Evolutionary conservation across 1,140 invertebrate genomes (phyloP).

Genomic region (Nephila pilipes): DNA sequence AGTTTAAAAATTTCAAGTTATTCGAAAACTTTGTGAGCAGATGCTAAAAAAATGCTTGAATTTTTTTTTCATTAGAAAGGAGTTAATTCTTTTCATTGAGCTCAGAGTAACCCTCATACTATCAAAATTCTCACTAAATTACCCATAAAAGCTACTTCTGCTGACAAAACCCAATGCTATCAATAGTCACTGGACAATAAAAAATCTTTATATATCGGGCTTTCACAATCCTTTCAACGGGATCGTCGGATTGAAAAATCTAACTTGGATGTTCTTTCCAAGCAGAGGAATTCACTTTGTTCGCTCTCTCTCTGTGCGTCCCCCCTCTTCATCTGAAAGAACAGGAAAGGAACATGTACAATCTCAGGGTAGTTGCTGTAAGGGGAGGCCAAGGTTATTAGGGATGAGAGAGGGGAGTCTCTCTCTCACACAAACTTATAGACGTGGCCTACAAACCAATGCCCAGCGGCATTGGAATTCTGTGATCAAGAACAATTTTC

Average conservation of each 20-base stretch:
- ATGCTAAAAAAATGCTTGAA: too few species aligned
- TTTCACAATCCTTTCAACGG: neutral
- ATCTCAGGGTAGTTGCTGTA: neutral
- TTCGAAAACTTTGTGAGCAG: too few species aligned
- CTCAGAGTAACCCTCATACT: too few species aligned
- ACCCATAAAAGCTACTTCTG: too few species aligned
- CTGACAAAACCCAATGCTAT: too few species aligned
- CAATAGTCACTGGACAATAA: too few species aligned
- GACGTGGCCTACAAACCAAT: neutral
- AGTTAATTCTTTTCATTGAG: too few species aligned
- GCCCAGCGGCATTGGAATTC: slow-evolving; percentile 13
- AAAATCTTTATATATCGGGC: too few species aligned
- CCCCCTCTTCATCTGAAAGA: neutral
- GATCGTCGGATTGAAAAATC: neutral
- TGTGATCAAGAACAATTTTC: neutral
- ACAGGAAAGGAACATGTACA: neutral
- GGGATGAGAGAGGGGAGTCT: neutral
- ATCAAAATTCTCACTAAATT: too few species aligned
- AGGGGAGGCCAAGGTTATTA: slow-evolving; percentile 36
- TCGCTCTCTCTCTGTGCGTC: neutral
- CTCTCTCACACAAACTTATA: neutral
- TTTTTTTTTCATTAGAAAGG: too few species aligned
- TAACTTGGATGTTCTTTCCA: neutral
- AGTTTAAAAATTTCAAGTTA: too few species aligned
- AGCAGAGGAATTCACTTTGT: neutral